phyloP scores from a whole-genome alignment of 2,888 invertebrate genomes.

The Andricus quercusramuli region DNA sequence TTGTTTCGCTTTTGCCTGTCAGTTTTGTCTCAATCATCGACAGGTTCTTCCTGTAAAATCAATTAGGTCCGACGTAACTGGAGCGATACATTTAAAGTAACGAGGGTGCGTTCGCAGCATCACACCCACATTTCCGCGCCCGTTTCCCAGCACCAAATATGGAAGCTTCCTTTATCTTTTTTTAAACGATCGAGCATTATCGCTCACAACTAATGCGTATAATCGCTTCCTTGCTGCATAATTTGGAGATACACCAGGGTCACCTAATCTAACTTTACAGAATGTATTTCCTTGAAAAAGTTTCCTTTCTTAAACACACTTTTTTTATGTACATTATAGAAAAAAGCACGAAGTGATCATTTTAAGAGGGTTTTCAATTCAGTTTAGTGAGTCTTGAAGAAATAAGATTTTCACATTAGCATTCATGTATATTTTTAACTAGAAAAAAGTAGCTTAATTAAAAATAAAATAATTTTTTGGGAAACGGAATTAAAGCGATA shows the following conservation, averaged over 20 bases:
- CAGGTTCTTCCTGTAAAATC: constrained; percentile 37
- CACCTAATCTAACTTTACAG: constrained; percentile 6
- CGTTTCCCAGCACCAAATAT: constrained; percentile 62
- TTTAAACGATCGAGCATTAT: constrained; percentile 47
- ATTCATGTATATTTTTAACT: no score
- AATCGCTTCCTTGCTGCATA: constrained; percentile 33
- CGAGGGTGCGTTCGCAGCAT: constrained; percentile 63
- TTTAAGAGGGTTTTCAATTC: no score
- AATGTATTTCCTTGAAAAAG: constrained; percentile 3
- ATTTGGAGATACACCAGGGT: constrained; percentile 11
- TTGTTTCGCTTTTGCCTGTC: not conserved
- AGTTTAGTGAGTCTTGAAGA: no score
- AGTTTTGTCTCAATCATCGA: not conserved
- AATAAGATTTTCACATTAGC: no score
- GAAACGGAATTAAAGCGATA: constrained; percentile 8
- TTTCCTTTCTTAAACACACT: not conserved
- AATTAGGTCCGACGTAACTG: constrained; percentile 64
- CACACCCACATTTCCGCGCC: constrained; percentile 54
- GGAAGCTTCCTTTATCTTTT: constrained; percentile 56
- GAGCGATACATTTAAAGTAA: constrained; percentile 65
- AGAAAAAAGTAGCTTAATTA: not conserved
- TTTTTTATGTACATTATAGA: not conserved
- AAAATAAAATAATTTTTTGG: not conserved
- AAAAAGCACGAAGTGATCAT: no score
- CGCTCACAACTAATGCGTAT: constrained; percentile 21